Evolutionary conservation across 2,113 vertebrate genomes (phyloP).

Genomic region (Tupaia chinensis): DNA sequence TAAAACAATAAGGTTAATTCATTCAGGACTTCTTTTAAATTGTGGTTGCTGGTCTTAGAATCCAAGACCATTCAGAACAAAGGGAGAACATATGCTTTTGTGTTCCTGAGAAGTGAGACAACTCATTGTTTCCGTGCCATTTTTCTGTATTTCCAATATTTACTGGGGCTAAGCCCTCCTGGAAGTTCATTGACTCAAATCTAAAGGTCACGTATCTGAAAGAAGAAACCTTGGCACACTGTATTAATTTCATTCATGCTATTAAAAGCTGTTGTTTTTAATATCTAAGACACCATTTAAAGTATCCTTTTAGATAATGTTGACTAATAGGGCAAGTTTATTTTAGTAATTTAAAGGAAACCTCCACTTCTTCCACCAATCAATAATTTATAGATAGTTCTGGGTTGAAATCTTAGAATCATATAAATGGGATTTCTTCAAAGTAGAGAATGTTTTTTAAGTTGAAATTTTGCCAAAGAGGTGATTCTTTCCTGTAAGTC

Average conservation of each 20-base stretch:
- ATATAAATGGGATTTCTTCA: conserved; percentile 11
- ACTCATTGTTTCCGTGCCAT: neutral
- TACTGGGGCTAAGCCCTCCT: neutral
- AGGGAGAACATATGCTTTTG: conserved; percentile 38
- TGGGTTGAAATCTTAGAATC: conserved; percentile 22
- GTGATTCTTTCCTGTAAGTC: neutral
- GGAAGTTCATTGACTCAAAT: conserved; percentile 20
- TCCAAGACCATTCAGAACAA: conserved; percentile 2
- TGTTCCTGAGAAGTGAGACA: neutral
- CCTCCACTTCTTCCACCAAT: neutral
- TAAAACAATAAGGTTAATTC: conserved; percentile 54
- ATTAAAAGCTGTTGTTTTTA: conserved; percentile 55
- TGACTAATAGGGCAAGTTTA: neutral
- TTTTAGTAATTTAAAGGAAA: conserved; percentile 49
- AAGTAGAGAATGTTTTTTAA: conserved; percentile 1
- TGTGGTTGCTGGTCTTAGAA: conserved; percentile 24
- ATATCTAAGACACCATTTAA: conserved; percentile 22
- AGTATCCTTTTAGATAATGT: conserved; percentile 33
- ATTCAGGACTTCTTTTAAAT: neutral
- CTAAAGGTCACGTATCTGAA: neutral
- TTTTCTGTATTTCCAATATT: neutral
- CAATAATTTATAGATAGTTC: conserved; percentile 25
- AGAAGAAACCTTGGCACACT: neutral
- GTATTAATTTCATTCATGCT: conserved; percentile 14
- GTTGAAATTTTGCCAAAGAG: conserved; percentile 24